Evolutionary conservation across 2,888 invertebrate genomes (phyloP).

Genomic region (Lasioglossum figueresi): DNA sequence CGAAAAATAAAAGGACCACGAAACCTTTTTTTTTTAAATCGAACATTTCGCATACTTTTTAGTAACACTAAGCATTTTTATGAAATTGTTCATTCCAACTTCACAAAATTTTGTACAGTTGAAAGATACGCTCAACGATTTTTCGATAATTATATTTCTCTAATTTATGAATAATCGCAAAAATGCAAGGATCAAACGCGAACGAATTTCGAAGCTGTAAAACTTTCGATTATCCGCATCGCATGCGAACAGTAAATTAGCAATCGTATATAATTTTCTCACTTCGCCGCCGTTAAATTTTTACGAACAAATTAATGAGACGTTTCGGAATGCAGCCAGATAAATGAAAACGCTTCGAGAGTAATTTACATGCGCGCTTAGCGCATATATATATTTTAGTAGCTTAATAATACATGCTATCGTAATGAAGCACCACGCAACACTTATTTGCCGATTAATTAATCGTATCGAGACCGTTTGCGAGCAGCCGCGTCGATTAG

Average conservation of each 20-base stretch:
- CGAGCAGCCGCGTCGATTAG: not conserved
- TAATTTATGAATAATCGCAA: not conserved
- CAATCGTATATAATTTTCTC: not conserved
- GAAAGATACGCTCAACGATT: not conserved
- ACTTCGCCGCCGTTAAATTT: not conserved
- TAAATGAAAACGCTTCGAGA: not conserved
- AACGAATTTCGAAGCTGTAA: not conserved
- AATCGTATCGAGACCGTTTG: not conserved
- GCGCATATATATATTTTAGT: not conserved
- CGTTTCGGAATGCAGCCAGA: not conserved
- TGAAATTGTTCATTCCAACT: not conserved
- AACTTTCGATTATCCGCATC: not conserved
- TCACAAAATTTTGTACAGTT: not conserved
- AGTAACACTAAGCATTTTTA: not conserved
- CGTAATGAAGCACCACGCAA: constrained; percentile 1
- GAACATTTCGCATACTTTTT: not conserved
- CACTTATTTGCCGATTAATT: constrained; percentile 7
- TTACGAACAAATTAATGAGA: not conserved
- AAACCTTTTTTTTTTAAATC: not conserved
- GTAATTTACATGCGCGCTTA: not conserved
- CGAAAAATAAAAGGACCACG: not conserved
- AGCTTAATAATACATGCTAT: not conserved
- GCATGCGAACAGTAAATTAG: not conserved
- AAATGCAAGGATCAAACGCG: not conserved
- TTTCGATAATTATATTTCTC: not conserved